Evolutionary conservation across 2,113 vertebrate genomes (phyloP).

Genomic region (Indri indri): DNA sequence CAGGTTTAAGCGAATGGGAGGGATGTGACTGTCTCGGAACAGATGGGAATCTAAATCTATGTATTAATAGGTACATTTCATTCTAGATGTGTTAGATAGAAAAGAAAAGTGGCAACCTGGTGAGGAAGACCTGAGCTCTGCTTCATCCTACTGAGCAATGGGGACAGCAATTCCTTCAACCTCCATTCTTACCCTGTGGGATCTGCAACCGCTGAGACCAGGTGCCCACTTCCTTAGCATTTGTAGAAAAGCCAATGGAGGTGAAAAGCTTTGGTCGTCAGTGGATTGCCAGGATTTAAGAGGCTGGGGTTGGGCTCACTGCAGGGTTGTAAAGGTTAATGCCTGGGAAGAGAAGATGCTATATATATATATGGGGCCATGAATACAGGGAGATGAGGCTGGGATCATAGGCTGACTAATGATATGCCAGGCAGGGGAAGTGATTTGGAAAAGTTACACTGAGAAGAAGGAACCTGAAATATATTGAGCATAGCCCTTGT

Average conservation of each 20-base stretch:
- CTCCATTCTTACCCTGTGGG: background rate
- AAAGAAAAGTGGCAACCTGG: background rate
- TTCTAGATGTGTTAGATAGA: background rate
- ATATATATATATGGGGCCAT: background rate
- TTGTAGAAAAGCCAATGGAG: background rate
- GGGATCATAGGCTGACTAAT: background rate
- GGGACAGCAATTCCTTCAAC: accelerated
- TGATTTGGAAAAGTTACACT: background rate
- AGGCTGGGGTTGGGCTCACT: background rate
- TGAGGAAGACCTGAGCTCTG: background rate
- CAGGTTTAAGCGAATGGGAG: background rate
- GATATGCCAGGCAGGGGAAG: accelerated
- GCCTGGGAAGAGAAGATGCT: background rate
- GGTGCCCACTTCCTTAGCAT: background rate
- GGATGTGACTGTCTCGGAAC: background rate
- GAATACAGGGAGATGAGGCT: background rate
- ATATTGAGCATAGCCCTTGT: background rate
- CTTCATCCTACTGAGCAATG: background rate
- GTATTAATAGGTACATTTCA: background rate
- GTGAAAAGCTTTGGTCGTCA: background rate
- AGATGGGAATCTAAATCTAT: background rate
- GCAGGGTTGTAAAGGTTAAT: background rate
- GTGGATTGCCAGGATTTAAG: background rate
- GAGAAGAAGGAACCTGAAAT: background rate
- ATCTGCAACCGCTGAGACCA: background rate